Evolutionary conservation across 2,113 vertebrate genomes (phyloP).

Genomic region (Phycodurus eques): DNA sequence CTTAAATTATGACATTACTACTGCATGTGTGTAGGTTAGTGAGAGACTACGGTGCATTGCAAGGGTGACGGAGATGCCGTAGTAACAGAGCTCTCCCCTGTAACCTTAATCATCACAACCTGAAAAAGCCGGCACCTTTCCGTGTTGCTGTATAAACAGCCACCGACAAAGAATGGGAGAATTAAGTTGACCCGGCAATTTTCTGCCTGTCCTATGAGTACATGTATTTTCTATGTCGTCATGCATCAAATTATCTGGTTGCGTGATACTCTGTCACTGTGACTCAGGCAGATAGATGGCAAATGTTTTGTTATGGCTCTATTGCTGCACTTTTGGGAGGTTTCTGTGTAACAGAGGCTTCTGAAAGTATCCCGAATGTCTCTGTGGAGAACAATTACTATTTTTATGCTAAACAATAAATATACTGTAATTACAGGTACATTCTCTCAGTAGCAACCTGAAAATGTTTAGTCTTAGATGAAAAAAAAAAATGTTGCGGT

Average conservation of each 20-base stretch:
- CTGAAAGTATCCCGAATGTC: neutral
- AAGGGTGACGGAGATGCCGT: neutral
- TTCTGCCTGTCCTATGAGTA: neutral
- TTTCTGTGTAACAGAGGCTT: neutral
- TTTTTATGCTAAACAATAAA: conserved; percentile 22
- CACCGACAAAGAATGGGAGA: neutral
- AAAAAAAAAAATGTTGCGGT: neutral
- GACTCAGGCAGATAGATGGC: neutral
- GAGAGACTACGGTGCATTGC: too few relatives aligned
- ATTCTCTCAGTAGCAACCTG: conserved; percentile 21
- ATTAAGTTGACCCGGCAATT: neutral
- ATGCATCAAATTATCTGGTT: neutral
- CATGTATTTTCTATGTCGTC: neutral
- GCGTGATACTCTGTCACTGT: neutral
- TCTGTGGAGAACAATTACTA: neutral
- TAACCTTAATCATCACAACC: neutral
- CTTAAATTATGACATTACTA: too few relatives aligned
- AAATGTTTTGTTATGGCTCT: neutral
- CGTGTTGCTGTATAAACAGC: neutral
- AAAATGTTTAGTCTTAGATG: conserved; percentile 16
- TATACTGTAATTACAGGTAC: conserved; percentile 11
- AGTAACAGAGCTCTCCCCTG: neutral
- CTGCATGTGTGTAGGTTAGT: too few relatives aligned
- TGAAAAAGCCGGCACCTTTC: neutral
- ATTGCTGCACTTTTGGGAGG: neutral